phyloP scores from a whole-genome alignment of 2,888 invertebrate genomes.

The Cylloceria caligata region DNA sequence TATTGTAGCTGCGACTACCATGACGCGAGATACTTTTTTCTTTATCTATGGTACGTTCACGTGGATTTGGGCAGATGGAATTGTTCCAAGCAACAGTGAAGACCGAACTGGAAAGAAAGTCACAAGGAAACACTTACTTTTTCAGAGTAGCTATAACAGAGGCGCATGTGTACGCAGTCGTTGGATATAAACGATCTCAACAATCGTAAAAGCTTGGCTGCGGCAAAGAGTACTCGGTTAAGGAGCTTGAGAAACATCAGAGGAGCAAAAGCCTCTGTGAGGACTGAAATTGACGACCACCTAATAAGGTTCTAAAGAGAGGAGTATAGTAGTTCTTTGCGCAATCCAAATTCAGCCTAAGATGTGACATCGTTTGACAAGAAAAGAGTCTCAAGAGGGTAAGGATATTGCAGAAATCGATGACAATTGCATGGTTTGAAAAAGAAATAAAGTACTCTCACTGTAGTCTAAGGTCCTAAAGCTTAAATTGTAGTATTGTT shows the following conservation, averaged over 20 bases:
- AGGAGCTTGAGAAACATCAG: constrained; percentile 20
- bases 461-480: too few relatives aligned
- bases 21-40: neutral
- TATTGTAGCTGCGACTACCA: constrained; percentile 3
- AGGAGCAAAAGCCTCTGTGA: neutral
- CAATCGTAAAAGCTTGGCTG: constrained; percentile 40
- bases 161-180: neutral
- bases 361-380: neutral
- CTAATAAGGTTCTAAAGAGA: too few relatives aligned
- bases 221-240: constrained; percentile 2
- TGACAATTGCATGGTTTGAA: too few relatives aligned
- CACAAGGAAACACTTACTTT: constrained; percentile 18
- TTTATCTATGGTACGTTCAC: constrained; percentile 14
- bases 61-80: constrained; percentile 19
- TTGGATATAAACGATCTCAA: constrained; percentile 24
- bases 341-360: neutral
- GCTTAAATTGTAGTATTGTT: neutral
- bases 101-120: neutral
- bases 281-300: neutral
- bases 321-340: neutral
- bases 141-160: constrained; percentile 5
- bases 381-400: neutral
- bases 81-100: neutral
- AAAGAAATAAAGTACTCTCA: too few relatives aligned
- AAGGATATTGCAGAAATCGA: neutral